These are phyloP conservation scores for Melitaea athalia DNA, from an alignment of 2,888 invertebrate genomes.

Conservation along the genomic window DNA sequence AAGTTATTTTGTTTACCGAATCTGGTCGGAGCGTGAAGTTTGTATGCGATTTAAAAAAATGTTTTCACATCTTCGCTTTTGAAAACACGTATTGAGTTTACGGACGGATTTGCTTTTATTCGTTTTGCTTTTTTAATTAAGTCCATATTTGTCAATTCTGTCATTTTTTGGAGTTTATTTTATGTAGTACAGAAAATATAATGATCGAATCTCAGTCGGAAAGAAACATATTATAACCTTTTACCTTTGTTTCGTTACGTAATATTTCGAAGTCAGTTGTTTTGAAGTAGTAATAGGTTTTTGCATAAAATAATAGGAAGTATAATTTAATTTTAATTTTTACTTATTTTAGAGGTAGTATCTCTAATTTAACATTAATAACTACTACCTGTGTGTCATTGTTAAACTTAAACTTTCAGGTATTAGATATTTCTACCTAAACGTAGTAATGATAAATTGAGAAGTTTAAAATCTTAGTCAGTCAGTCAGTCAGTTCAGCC, in stretches of 20 bases:
- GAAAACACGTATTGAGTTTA: slow-evolving; percentile 24
- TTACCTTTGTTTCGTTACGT: background rate
- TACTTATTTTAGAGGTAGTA: too few relatives aligned
- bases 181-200: background rate
- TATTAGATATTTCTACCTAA: too few relatives aligned
- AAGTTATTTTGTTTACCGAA: slow-evolving; percentile 27
- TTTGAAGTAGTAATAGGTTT: background rate
- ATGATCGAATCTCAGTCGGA: background rate
- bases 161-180: too few relatives aligned
- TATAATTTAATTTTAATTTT: too few relatives aligned
- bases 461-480: too few relatives aligned
- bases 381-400: too few relatives aligned
- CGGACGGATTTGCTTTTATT: slow-evolving; percentile 17
- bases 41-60: slow-evolving; percentile 28
- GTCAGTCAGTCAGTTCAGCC: too few relatives aligned
- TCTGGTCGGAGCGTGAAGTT: slow-evolving; percentile 24
- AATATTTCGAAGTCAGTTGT: background rate
- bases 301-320: too few relatives aligned
- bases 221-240: background rate
- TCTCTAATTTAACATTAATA: too few relatives aligned
- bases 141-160: slow-evolving; percentile 4
- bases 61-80: slow-evolving; percentile 30
- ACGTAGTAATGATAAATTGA: too few relatives aligned
- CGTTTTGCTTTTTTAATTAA: slow-evolving; percentile 4
- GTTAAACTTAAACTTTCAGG: too few relatives aligned